Evolutionary conservation across 2,113 vertebrate species (phyloP).

Genomic region (Paratilapia polleni): DNA sequence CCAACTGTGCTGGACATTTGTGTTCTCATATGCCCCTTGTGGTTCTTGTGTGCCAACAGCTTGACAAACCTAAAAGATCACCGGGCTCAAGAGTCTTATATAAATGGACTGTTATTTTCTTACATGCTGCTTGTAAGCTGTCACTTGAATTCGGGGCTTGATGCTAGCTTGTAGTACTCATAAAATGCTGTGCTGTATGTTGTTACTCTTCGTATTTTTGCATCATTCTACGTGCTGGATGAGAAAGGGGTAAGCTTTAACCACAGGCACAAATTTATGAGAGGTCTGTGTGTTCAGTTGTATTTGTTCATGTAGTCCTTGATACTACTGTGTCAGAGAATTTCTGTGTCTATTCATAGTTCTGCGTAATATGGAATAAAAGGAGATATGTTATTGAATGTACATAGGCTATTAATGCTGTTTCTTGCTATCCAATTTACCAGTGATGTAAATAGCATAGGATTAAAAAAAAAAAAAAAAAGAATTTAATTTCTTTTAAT

Average conservation of each 20-base stretch:
- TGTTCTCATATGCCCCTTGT: background rate
- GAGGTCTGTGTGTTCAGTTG: background rate
- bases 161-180: conserved; percentile 23
- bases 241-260: conserved; percentile 34
- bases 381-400: background rate
- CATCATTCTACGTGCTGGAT: conserved; percentile 20
- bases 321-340: conserved; percentile 2
- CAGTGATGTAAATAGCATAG: background rate
- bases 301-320: background rate
- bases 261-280: background rate
- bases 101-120: background rate
- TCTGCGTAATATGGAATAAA: conserved; percentile 16
- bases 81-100: background rate
- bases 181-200: conserved; percentile 28
- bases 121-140: conserved; percentile 7
- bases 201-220: conserved; percentile 39
- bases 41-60: background rate
- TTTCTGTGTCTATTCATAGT: conserved; percentile 23
- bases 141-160: conserved; percentile 30
- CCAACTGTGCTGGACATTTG: background rate
- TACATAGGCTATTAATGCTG: background rate
- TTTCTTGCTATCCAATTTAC: background rate
- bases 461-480: background rate
- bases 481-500: background rate
- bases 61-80: background rate